These are phyloP conservation scores for Lithobates sylvaticus DNA, from an alignment of 2,797 vertebrate genomes.

Conservation along the genomic window DNA sequence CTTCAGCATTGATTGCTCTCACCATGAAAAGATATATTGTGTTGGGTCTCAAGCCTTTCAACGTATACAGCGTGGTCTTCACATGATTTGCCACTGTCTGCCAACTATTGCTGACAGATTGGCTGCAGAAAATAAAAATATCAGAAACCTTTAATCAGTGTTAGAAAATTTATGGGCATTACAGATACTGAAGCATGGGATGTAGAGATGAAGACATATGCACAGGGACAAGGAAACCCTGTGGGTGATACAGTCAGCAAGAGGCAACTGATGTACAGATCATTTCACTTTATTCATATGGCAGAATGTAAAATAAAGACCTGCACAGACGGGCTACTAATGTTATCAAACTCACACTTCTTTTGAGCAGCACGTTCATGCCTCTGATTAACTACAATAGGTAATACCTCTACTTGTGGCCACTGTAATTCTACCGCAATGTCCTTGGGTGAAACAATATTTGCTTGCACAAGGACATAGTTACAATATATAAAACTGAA, in stretches of 20 bases:
- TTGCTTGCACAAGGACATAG: too few species aligned
- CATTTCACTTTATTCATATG: background rate
- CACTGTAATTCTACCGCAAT: too few species aligned
- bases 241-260: background rate
- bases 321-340: background rate
- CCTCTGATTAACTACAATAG: too few species aligned
- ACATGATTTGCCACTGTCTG: conserved; percentile 96
- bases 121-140: conserved; percentile 78
- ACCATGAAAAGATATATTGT: conserved; percentile 99
- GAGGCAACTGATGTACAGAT: background rate
- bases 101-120: conserved; percentile 99
- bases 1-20: conserved; percentile 92
- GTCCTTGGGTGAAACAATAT: too few species aligned
- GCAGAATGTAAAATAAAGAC: background rate
- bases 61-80: conserved; percentile 89
- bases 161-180: conserved; percentile 32
- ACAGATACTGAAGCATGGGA: background rate
- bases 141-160: conserved; percentile 51
- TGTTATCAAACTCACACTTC: background rate
- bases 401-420: too few species aligned
- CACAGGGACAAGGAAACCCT: background rate
- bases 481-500: too few species aligned
- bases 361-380: too few species aligned
- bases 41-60: conserved; percentile 92
- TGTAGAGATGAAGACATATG: background rate